phyloP scores from a whole-genome alignment of 2,113 vertebrate species.

The Gallinago paraguaiae region DNA sequence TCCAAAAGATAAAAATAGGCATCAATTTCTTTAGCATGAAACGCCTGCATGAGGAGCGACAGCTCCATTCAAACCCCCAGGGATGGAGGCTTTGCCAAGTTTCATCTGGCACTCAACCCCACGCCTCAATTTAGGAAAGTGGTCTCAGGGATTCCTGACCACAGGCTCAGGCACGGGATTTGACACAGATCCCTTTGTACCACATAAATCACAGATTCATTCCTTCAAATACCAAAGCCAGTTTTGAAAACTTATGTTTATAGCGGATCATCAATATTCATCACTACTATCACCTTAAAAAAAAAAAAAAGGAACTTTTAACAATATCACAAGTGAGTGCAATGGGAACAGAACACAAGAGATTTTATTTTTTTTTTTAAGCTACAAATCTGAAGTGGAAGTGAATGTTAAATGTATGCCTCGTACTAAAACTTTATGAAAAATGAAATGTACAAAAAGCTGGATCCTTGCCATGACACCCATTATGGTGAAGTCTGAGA shows the following conservation, averaged over 20 bases:
- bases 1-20: slow-evolving; percentile 29
- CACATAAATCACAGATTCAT: slow-evolving; percentile 47
- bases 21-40: not conserved
- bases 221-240: slow-evolving; percentile 41
- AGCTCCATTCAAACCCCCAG: slow-evolving; percentile 18
- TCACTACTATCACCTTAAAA: slow-evolving; percentile 16
- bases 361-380: slow-evolving; percentile 13
- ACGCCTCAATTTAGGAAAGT: slow-evolving; percentile 14
- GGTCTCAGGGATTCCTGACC: slow-evolving; percentile 25
- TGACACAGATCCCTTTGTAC: slow-evolving; percentile 43
- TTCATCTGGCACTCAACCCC: slow-evolving; percentile 37
- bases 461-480: slow-evolving; percentile 88
- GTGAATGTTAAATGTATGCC: slow-evolving; percentile 71
- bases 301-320: slow-evolving; percentile 17
- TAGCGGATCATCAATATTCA: slow-evolving; percentile 56
- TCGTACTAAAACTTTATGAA: slow-evolving; percentile 77
- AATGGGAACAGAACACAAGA: slow-evolving; percentile 44
- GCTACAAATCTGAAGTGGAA: slow-evolving; percentile 77
- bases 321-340: slow-evolving; percentile 34
- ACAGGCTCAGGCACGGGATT: slow-evolving; percentile 1
- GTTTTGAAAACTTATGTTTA: slow-evolving; percentile 60
- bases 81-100: slow-evolving; percentile 38
- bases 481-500: slow-evolving; percentile 84
- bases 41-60: slow-evolving; percentile 23
- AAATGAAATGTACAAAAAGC: slow-evolving; percentile 80